Base-by-base conservation (phyloP, 2,113 vertebrate species). In the Dasyprocta punctata region DNA sequence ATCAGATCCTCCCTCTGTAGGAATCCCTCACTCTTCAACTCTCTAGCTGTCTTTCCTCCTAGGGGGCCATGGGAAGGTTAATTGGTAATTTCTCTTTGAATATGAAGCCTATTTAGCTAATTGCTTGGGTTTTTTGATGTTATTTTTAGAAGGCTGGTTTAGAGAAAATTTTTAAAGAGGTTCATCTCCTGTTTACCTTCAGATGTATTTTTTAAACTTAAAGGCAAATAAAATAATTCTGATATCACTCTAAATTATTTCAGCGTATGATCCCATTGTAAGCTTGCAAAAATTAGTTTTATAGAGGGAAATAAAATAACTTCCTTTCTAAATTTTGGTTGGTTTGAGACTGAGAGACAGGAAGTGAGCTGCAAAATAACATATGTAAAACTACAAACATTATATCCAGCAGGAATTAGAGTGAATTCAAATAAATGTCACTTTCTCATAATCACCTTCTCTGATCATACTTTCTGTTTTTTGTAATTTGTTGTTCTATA, bases 31-130 rank as follows among this genome's bases (percentile, higher is more conserved):
- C 75, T 97, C 44, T 90, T 92, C 54, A 86, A 93, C 86, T 97
- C 93, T 94, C 80, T 94, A 52, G 67, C 85, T 96, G 71, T 94
- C 85, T 96, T 95, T 92, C 93, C 71, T 95, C 58, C 83, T 54
- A 96, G 81, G 92, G 86, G 92, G 86, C 49, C 90, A 83, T 5
- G 49, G 52, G 81, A 96, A 98, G 97, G 96, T 97, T 98, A 98
- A 98, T 96, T 98, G 97, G 96, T 88, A 97, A 97, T 98, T 98
- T 98, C 75, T 92, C 96, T 97, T 97, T 95, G 87, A 97, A 94
- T 97, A 96, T 94, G 86, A 96, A 98, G 71, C n/a, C 87, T 96
- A 96, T 96, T 96, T 97, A 95, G 82, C 87, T 97, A 98, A 97
- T 97, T 98, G 90, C 92, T 97, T 86, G 17, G 19, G 52, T 84